Base-by-base conservation (phyloP, 2,888 invertebrate species). In the Hermaeophaga mercurialis region DNA sequence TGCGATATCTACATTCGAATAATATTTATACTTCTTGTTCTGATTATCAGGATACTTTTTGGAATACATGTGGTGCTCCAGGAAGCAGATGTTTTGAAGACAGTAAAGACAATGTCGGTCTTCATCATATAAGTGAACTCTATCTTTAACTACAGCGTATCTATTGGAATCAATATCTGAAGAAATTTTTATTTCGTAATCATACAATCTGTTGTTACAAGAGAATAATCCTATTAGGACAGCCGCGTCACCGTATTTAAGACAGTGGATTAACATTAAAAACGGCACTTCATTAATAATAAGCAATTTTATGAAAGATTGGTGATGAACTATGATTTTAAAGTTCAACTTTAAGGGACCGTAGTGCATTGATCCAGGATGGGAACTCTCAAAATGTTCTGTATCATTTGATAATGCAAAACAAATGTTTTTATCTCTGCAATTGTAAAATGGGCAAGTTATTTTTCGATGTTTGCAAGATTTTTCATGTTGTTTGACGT, bases 91-190 rank as follows among this genome's bases (percentile, higher is more conserved):
- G 19, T 63, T 63, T 24, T 63, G 63, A 12, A 63, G 28, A 18
- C 63, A 63, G 43, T 63, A 63, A 34, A 63, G 39, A 22, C 63
- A 63, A 28, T 63, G 63, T 22, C 47, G 47, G 15, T 59, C 48
- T 46, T 59, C 63, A 9, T 60, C 61, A 44, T 61, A 63, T n/a
- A 63, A 33, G 8, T 17, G 34, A 1, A 61, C 58, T 5, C 33
- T 46, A 11, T 63, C 61, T 33, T 58, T 59, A 31, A 61, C 56
- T 3, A 59, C 39, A 12, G 54, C 45, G 9, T 59, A 54, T 33
- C 55, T 52, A 14, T 46, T 54, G 6, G 22, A 14, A 9, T 59
- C 53, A 5, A 49, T 18, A 36, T 61, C 61, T 0, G 57, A 46
- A 18, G 54, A 38, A 38, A 63, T 46, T 46, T 56, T 59, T 8